phyloP scores from a whole-genome alignment of 2,113 vertebrate species.

The Mormoops blainvillei region DNA sequence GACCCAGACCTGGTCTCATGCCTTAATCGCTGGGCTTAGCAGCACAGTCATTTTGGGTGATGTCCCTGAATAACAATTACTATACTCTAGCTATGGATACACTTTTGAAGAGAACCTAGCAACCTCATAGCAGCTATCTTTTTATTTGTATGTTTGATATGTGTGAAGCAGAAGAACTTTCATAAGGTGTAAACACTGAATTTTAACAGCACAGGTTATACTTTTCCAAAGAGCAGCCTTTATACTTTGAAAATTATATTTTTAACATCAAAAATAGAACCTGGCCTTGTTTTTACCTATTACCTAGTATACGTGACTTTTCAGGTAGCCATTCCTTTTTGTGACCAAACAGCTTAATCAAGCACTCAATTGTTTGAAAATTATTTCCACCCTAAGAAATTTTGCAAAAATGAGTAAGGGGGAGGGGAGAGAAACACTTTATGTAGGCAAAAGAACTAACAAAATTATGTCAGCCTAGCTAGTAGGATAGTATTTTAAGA shows the following conservation, averaged over 20 bases:
- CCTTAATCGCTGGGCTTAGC: background rate
- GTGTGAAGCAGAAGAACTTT: background rate
- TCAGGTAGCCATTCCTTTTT: background rate
- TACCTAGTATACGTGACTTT: background rate
- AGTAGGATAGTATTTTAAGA: background rate
- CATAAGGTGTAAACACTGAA: background rate
- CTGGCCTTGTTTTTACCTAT: background rate
- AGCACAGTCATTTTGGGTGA: background rate
- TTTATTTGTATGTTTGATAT: background rate
- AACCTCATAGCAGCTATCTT: background rate
- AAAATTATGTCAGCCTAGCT: background rate
- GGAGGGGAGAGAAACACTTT: background rate
- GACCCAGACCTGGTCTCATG: background rate
- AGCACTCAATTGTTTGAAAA: background rate
- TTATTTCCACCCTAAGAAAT: background rate
- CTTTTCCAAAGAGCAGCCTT: background rate
- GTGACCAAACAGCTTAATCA: background rate
- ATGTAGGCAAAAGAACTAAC: background rate
- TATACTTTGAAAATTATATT: background rate
- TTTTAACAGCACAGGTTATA: background rate
- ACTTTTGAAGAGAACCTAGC: background rate
- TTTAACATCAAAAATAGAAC: constrained; percentile 13
- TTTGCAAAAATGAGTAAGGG: background rate
- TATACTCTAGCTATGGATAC: background rate
- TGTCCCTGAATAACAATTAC: background rate